A percentile compares a stretch with the other conserved stretches of the same genome.
phyloP scores from a whole-genome alignment of 2,888 invertebrate genomes.

The Anoplius nigerrimus region DNA sequence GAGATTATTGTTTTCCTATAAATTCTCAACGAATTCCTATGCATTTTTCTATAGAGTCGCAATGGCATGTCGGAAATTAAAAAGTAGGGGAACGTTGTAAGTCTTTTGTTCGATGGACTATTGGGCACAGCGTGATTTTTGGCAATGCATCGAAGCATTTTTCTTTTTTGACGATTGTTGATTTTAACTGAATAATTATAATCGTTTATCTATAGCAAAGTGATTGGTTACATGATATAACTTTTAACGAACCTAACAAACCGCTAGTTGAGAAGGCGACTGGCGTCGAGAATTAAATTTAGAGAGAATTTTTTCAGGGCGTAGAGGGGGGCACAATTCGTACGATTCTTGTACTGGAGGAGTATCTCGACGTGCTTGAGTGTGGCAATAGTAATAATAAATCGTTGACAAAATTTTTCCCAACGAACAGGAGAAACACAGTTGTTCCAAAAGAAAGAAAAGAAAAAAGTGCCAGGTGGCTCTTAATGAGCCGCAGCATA shows the following conservation, averaged over 20 bases:
- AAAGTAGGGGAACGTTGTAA: not conserved
- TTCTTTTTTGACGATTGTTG: constrained; percentile 57
- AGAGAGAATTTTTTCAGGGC: constrained; percentile 40
- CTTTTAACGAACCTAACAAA: constrained; percentile 49
- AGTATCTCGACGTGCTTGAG: constrained; percentile 43
- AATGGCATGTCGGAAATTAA: too few relatives aligned
- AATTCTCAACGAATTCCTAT: too few relatives aligned
- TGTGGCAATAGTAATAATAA: constrained; percentile 26
- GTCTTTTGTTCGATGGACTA: constrained; percentile 42
- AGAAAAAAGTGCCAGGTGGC: constrained; percentile 19
- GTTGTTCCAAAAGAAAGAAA: constrained; percentile 9
- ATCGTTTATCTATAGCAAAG: constrained; percentile 50
- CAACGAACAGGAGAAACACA: constrained; percentile 17
- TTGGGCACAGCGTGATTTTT: constrained; percentile 63
- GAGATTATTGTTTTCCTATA: too few relatives aligned
- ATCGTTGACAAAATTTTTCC: constrained; percentile 12
- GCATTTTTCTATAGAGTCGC: too few relatives aligned
- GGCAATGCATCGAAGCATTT: constrained; percentile 61
- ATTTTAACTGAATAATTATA: constrained; percentile 55
- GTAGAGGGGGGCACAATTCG: constrained; percentile 33
- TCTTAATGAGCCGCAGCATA: constrained; percentile 15
- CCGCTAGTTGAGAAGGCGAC: constrained; percentile 19
- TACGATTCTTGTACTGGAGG: constrained; percentile 45
- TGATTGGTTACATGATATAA: constrained; percentile 43
- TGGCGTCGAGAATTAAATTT: constrained; percentile 40